A percentile compares a stretch with the other conserved stretches of the same genome.
phyloP scores from a whole-genome alignment of 2,113 vertebrate genomes.

The Holacanthus passer region DNA sequence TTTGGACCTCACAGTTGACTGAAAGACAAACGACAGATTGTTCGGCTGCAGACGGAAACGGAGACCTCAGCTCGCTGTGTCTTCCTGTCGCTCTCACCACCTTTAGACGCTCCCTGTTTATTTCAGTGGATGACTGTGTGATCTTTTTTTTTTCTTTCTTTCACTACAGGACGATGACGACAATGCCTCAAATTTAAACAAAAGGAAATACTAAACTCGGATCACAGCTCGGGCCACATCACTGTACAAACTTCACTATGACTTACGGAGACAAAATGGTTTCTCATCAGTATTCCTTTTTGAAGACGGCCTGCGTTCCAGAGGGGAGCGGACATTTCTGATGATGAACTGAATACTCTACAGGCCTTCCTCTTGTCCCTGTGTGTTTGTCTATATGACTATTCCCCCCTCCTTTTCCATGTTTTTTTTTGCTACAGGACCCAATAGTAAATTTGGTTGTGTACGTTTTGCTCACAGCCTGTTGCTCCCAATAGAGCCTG shows the following conservation, averaged over 20 bases:
- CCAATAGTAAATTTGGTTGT: conserved; percentile 21
- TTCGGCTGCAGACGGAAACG: conserved; percentile 43
- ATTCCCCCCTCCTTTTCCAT: conserved; percentile 25
- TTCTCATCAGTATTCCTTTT: conserved; percentile 60
- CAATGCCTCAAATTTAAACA: conserved; percentile 29
- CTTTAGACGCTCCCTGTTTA: not conserved
- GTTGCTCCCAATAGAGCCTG: conserved; percentile 21
- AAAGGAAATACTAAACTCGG: conserved; percentile 48
- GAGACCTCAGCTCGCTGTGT: conserved; percentile 10
- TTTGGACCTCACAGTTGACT: conserved; percentile 52
- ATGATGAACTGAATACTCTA: conserved; percentile 50
- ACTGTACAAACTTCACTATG: conserved; percentile 59
- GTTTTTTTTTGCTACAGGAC: not conserved
- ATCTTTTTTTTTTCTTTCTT: conserved; percentile 1
- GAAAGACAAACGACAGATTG: conserved; percentile 51
- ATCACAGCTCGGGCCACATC: conserved; percentile 51
- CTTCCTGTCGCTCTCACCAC: not conserved
- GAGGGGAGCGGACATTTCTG: conserved; percentile 44
- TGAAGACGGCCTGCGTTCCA: conserved; percentile 18
- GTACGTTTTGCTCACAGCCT: conserved; percentile 19
- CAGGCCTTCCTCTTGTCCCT: conserved; percentile 17
- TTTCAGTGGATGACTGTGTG: conserved; percentile 21
- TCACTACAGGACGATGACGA: conserved; percentile 31
- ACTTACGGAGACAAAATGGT: conserved; percentile 60
- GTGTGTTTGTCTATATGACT: conserved; percentile 36